Evolutionary conservation across 2,113 vertebrate species (phyloP), one percentile per base, ranked within the genome.

Genomic region (Ranitomeya variabilis): DNA sequence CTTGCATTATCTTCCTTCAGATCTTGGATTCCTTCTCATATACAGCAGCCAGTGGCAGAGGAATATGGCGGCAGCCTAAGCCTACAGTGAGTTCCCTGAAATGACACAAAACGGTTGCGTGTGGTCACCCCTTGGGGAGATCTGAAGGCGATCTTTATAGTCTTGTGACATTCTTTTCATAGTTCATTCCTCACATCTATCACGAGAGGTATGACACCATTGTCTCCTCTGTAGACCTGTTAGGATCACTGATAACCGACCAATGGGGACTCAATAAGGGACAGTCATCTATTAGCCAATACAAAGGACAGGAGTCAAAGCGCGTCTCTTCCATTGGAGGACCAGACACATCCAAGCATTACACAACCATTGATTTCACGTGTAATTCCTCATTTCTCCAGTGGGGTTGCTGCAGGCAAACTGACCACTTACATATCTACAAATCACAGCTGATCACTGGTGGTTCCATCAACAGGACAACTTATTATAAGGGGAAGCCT

Each of bases 101-200:
- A 73, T 37, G 16, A 73, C 69, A 31, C 69, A 31, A 6, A 73
- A 16, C 6, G 23, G 12, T 12, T 26, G 23, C 12, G 8, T 45
- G 31, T 74, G 19, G 10, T 79, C 52, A 23, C 51, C 51, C 76
- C 45, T 23, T 79, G 54, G 21, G 77, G 21, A 55, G n/a, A 79
- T 54, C 55, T 31, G 12, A 80, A 80, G 55, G 78, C 55, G 16
- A 59, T 11, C 12, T 13, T n/a, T 6, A 23, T 21, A 80, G 51
- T 80, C 78, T 59, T 13, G 78, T 9, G n/a, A 59, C 78, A 80
- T 80, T 80, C 78, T 80, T 80, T 23, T 80, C 21, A 23, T 16
- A 26, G 54, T 23, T 10, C 54, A 59, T 31, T 80, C n/a, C 13
- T 80, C 21, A 12, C 54, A 59, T 80, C 23, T 59, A 59, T 80